Evolutionary conservation across 2,888 invertebrate genomes (phyloP), one percentile per base, ranked within the genome.

Genomic region (Halictus ligatus): DNA sequence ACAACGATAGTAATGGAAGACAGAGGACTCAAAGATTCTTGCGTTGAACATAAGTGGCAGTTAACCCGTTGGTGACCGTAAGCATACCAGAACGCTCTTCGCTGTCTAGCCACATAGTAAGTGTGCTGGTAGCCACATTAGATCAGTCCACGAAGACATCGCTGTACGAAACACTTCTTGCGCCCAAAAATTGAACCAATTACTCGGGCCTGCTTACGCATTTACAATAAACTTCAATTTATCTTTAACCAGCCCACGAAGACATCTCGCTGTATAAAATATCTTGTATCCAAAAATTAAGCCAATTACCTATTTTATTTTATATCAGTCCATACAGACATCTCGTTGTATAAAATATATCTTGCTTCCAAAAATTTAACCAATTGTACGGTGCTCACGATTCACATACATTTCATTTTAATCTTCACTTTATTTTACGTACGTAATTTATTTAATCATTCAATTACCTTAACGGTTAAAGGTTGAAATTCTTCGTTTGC

Each of bases 31-130:
- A 67, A 67, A 67, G 67, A 67, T 67, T 67, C 67, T 67, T 67
- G 67, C 60, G 60, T 25, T 60, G 25, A 25, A 60, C 60, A 21
- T 67, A 67, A 67, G 67, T 67, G 67, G 67, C 67, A 67, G 67
- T 67, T 67, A 64, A 75, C 75, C 76, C 64, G 25, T 48, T 67
- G 67, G 67, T 67, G 67, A 67, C 67, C 67, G 35, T 67, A 67
- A 35, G 67, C 67, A 67, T 67, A 29, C 67, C 67, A 29, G 67
- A 29, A 67, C 67, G 29, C 35, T 67, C 35, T 35, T 29, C 35
- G 35, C 18, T 8, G 35, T 35, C 67, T 67, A 35, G 67, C 67
- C 67, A 8, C 35, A 29, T 29, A 35, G 67, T 67, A 35, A 35
- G 67, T 35, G 67, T 25, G 60, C 60, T 60, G 25, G 67, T 18